A percentile compares a stretch with the other conserved stretches of the same genome.
These are phyloP conservation scores for Paracanthobrama guichenoti DNA, from an alignment of 2,113 vertebrate species.

Conservation along the genomic window DNA sequence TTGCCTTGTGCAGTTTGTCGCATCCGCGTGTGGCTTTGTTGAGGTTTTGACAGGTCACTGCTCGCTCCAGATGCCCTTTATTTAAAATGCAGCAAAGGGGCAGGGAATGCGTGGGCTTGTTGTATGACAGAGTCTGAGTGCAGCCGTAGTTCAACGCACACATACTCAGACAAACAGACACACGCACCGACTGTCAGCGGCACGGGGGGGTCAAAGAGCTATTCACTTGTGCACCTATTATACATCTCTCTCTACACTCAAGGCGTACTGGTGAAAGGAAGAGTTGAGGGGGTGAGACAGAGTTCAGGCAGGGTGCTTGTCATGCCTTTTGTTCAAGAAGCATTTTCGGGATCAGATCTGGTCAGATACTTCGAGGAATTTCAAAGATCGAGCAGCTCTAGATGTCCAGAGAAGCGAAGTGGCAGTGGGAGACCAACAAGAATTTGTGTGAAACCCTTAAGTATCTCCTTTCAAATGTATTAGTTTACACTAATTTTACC, in stretches of 20 bases:
- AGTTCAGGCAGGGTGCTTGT: conserved; percentile 13
- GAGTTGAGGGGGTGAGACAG: conserved; percentile 18
- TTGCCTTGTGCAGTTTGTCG: conserved; percentile 33
- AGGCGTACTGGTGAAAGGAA: conserved; percentile 9
- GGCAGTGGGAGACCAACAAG: neutral
- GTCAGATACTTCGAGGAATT: neutral
- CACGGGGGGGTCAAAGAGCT: conserved; percentile 9
- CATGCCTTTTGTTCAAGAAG: conserved; percentile 21
- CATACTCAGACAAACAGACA: conserved; percentile 28
- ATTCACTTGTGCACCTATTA: conserved; percentile 38
- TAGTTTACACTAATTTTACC: neutral
- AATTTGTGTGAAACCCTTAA: neutral
- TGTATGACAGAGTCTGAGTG: conserved; percentile 25
- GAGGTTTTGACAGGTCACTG: conserved; percentile 35
- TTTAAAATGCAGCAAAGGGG: conserved; percentile 49
- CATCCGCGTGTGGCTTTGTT: conserved; percentile 9
- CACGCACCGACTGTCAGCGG: conserved; percentile 1
- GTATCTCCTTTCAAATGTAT: neutral
- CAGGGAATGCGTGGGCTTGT: conserved; percentile 24
- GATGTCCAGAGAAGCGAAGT: neutral
- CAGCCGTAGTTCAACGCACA: conserved; percentile 13
- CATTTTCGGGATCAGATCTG: conserved; percentile 1
- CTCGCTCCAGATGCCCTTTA: conserved; percentile 40
- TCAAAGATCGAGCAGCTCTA: conserved; percentile 13
- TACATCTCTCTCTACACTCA: conserved; percentile 27